Evolutionary conservation across 2,113 vertebrate genomes (phyloP).

Genomic region (Naja naja): DNA sequence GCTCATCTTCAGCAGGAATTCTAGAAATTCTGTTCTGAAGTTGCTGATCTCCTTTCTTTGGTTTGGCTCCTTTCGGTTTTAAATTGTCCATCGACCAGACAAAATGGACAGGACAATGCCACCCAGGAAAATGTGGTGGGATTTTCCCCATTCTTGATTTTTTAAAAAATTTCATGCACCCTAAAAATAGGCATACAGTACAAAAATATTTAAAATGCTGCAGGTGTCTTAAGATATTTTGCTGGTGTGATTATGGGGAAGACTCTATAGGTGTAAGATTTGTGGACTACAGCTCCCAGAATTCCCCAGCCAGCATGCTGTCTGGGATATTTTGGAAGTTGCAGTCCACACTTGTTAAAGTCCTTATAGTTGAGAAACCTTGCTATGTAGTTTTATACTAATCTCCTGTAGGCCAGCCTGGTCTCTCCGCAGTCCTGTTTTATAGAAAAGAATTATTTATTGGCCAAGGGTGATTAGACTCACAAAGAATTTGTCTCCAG

Average conservation of each 20-base stretch:
- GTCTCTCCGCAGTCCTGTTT: background rate
- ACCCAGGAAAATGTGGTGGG: background rate
- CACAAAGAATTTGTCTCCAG: background rate
- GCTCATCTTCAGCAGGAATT: background rate
- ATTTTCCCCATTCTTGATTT: background rate
- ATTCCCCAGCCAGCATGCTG: background rate
- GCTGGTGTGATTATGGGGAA: background rate
- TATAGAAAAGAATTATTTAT: background rate
- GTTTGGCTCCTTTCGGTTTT: background rate
- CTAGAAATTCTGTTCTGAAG: background rate
- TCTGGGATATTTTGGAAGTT: background rate
- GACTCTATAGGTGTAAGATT: background rate
- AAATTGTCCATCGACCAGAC: background rate
- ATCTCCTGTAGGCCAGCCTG: background rate
- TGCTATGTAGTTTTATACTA: background rate
- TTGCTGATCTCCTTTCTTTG: background rate
- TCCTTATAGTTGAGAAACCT: background rate
- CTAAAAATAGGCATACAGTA: background rate
- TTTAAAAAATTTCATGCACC: background rate
- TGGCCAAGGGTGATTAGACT: background rate
- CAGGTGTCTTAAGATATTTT: background rate
- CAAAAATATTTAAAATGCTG: background rate
- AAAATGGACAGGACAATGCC: background rate
- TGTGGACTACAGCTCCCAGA: background rate
- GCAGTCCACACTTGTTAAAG: background rate